A percentile compares a stretch with the other conserved stretches of the same genome.
Evolutionary conservation across 2,888 invertebrate genomes (phyloP).

Genomic region (Lasioglossum lativentre): DNA sequence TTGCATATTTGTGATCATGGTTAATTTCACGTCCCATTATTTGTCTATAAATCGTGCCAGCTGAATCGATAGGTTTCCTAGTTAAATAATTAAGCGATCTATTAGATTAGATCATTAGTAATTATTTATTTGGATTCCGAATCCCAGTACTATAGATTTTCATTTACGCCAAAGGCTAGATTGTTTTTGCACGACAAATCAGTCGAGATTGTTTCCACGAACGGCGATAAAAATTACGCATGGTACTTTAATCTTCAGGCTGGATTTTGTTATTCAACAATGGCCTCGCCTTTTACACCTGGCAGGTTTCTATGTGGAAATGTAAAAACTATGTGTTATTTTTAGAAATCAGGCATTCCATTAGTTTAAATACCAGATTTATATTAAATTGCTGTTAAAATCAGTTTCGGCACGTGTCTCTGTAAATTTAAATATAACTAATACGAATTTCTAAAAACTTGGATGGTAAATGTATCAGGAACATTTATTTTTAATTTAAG

Average conservation of each 20-base stretch:
- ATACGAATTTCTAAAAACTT: too few relatives aligned
- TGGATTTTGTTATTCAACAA: conserved; percentile 21
- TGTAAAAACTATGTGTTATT: neutral
- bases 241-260: conserved; percentile 26
- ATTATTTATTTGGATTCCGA: neutral
- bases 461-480: neutral
- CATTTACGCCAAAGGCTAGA: neutral
- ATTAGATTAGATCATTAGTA: neutral
- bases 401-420: too few relatives aligned
- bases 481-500: neutral
- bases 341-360: neutral
- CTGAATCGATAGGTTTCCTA: neutral
- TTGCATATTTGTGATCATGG: neutral
- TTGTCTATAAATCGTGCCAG: neutral
- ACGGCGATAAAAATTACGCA: conserved; percentile 14
- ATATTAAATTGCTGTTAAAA: too few relatives aligned
- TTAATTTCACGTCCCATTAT: neutral
- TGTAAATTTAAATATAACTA: too few relatives aligned
- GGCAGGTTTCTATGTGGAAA: too few relatives aligned
- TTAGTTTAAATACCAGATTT: neutral
- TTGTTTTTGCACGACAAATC: conserved; percentile 6
- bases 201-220: conserved; percentile 19
- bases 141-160: neutral
- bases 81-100: neutral
- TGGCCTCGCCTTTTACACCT: conserved; percentile 4